Evolutionary conservation across 2,113 vertebrate species (phyloP).

Genomic region (Halichoerus grypus): DNA sequence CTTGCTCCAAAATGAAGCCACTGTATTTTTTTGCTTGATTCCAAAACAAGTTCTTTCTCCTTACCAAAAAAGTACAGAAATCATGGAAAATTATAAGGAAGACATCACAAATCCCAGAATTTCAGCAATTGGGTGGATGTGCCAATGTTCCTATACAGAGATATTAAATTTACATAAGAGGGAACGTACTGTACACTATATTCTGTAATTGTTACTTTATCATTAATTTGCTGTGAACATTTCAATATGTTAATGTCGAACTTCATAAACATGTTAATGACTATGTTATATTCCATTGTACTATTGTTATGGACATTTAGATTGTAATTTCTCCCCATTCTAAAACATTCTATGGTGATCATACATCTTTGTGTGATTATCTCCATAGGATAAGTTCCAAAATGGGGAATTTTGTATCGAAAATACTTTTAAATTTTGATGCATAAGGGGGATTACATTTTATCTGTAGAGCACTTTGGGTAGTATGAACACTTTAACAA

Average conservation of each 20-base stretch:
- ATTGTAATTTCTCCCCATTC: neutral
- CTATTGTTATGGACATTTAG: neutral
- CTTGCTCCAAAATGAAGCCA: neutral
- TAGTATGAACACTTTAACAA: neutral
- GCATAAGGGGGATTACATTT: neutral
- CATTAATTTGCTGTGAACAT: neutral
- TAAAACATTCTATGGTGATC: neutral
- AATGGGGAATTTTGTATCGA: neutral
- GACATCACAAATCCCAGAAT: neutral
- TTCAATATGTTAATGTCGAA: neutral
- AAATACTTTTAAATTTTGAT: neutral
- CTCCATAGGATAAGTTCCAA: neutral
- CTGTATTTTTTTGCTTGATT: neutral
- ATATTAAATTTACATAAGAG: neutral
- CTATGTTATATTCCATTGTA: neutral
- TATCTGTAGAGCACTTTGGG: neutral
- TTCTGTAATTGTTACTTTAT: neutral
- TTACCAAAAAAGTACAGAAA: neutral
- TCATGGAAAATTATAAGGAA: conserved; percentile 22
- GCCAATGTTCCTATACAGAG: neutral
- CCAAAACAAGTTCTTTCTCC: conserved; percentile 27
- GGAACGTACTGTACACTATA: neutral
- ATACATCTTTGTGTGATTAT: neutral
- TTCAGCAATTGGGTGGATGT: neutral
- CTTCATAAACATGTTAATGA: neutral